phyloP scores from a whole-genome alignment of 2,797 vertebrate species.

The Bufotes viridis region DNA sequence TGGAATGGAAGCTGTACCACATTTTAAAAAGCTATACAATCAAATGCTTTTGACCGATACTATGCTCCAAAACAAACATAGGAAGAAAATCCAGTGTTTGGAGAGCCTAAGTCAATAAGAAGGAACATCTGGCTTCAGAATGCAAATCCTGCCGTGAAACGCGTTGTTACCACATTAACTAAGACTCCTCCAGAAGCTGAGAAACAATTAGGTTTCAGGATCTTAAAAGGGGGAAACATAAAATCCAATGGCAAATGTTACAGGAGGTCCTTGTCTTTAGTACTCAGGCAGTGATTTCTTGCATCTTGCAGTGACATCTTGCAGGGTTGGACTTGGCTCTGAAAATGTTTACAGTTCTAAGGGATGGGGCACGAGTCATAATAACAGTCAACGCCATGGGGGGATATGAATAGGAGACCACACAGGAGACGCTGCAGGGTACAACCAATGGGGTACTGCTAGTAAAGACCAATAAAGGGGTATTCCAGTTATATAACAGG shows the following conservation, averaged over 20 bases:
- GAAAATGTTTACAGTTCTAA: not conserved
- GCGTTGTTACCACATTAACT: not conserved
- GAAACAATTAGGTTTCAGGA: not conserved
- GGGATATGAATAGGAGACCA: slow-evolving; percentile 11
- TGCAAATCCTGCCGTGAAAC: not conserved
- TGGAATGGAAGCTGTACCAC: not conserved
- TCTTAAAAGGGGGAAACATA: not conserved
- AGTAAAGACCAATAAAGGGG: not conserved
- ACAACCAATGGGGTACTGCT: not conserved
- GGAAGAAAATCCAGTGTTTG: not conserved
- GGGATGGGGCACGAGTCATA: not conserved
- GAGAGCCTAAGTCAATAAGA: not conserved
- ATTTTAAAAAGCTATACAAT: not conserved
- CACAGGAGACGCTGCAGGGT: not conserved
- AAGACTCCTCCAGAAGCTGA: not conserved
- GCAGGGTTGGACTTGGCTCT: not conserved
- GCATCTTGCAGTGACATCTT: not conserved
- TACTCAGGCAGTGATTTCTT: not conserved
- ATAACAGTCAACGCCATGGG: slow-evolving; percentile 8
- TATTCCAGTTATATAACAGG: too few species aligned
- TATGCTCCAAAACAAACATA: not conserved
- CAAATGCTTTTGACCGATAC: not conserved
- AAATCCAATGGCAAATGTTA: too few species aligned
- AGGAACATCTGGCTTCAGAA: not conserved
- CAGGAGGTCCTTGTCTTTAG: too few species aligned